Conservation (phyloP, 30 jellyfish, hydroid and myxozoan genomes). For the Sanderia malayensis region DNA sequence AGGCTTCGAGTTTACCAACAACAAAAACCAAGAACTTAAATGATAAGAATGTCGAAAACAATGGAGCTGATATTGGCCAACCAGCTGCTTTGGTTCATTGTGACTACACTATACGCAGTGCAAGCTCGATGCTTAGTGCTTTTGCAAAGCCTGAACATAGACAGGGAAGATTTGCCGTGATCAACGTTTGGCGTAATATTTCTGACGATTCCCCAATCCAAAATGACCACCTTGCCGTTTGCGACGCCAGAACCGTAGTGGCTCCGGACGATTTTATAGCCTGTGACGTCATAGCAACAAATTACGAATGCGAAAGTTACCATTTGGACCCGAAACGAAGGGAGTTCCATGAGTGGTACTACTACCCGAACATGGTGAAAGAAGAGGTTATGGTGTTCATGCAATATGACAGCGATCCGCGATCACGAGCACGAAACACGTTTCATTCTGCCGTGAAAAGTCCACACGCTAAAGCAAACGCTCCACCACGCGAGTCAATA, state of each 20-base stretch:
- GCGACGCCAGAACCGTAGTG: constrained; percentile 45
- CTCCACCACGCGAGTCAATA: constrained; percentile 51
- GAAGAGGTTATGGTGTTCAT: constrained; percentile 27
- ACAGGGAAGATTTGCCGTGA: constrained; percentile 29
- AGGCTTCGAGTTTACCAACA: too few relatives aligned
- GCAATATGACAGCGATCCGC: constrained; percentile 46
- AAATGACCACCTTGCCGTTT: constrained; percentile 46
- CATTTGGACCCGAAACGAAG: constrained; percentile 31
- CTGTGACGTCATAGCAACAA: constrained; percentile 19
- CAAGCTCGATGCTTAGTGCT: constrained; percentile 20
- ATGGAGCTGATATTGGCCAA: too few relatives aligned
- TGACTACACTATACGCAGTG: constrained; percentile 43
- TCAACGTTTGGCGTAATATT: constrained; percentile 54
- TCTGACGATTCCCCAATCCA: constrained; percentile 37
- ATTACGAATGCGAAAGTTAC: constrained; percentile 20
- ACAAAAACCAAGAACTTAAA: too few relatives aligned
- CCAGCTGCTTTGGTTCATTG: constrained; percentile 46
- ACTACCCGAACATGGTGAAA: constrained; percentile 42
- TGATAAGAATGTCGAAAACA: too few relatives aligned
- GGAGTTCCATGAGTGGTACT: constrained; percentile 54
- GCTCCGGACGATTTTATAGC: constrained; percentile 53
- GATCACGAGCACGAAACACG: constrained; percentile 27
- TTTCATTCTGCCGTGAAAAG: constrained; percentile 32
- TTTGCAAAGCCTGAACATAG: constrained; percentile 32
- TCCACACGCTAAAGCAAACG: constrained; percentile 34